These are phyloP conservation scores for Alouatta palliata DNA, from an alignment of 2,113 vertebrate genomes.

Conservation along the genomic window DNA sequence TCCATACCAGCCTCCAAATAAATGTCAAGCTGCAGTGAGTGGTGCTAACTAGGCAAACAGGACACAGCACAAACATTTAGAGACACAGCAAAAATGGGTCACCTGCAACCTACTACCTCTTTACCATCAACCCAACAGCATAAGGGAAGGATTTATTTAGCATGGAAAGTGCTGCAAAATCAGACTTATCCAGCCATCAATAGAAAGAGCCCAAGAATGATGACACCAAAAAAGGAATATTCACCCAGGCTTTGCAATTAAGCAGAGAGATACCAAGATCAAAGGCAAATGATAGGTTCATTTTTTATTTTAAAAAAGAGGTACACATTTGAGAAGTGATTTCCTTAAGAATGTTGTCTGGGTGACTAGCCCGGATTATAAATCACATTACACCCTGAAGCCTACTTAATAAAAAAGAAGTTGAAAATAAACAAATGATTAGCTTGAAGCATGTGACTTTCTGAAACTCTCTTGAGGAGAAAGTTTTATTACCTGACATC, in stretches of 20 bases:
- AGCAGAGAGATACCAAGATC: not conserved
- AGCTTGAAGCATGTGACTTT: constrained; percentile 60
- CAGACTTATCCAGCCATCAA: not conserved
- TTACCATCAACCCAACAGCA: not conserved
- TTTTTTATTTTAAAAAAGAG: constrained; percentile 34
- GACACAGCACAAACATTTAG: constrained; percentile 40
- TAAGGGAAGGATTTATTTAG: not conserved
- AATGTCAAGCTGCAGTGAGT: not conserved
- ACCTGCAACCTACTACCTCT: constrained; percentile 25
- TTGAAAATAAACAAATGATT: constrained; percentile 72
- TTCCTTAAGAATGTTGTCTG: constrained; percentile 60
- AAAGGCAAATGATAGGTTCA: constrained; percentile 48
- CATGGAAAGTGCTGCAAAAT: not conserved
- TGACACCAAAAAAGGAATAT: not conserved
- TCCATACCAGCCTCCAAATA: constrained; percentile 38
- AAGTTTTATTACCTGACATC: constrained; percentile 66
- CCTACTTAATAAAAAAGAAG: constrained; percentile 61
- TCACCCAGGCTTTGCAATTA: constrained; percentile 49
- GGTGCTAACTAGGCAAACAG: constrained; percentile 24
- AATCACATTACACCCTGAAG: constrained; percentile 55
- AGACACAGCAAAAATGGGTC: constrained; percentile 38
- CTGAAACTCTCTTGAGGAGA: constrained; percentile 64
- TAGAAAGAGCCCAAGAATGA: not conserved
- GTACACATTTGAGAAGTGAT: constrained; percentile 17
- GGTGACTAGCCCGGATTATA: constrained; percentile 47